phyloP scores from a whole-genome alignment of 2,888 invertebrate genomes.

The Meteorus cinctellus region DNA sequence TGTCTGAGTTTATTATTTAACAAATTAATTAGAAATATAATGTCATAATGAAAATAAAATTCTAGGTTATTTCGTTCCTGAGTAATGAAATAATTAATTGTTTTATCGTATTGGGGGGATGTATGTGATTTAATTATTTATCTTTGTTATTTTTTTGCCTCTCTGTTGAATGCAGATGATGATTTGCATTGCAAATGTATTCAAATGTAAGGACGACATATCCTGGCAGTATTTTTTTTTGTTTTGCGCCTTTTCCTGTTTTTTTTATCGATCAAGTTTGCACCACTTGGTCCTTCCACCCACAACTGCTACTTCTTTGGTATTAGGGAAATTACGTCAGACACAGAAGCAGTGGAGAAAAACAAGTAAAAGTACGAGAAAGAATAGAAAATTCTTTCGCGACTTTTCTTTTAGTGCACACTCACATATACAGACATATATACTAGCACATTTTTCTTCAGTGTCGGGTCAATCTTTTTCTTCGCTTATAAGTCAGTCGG shows the following conservation, averaged over 20 bases:
- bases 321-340: conserved; percentile 11
- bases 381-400: not conserved
- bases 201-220: not conserved
- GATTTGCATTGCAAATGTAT: conserved; percentile 16
- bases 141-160: not conserved
- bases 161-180: not conserved
- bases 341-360: not conserved
- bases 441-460: conserved; percentile 8
- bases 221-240: not conserved
- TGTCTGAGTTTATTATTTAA: not conserved
- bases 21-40: not conserved
- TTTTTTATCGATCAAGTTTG: not conserved
- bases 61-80: not conserved
- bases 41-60: not conserved
- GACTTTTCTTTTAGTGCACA: conserved; percentile 12
- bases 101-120: not conserved
- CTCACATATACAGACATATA: too few relatives aligned
- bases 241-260: not conserved
- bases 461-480: conserved; percentile 13
- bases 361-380: not conserved
- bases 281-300: not conserved
- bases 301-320: conserved; percentile 10
- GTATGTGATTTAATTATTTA: not conserved
- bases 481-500: conserved; percentile 10
- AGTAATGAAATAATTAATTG: not conserved